phyloP scores from a whole-genome alignment of 1,140 invertebrate genomes.

The Drosophila pectinifera region DNA sequence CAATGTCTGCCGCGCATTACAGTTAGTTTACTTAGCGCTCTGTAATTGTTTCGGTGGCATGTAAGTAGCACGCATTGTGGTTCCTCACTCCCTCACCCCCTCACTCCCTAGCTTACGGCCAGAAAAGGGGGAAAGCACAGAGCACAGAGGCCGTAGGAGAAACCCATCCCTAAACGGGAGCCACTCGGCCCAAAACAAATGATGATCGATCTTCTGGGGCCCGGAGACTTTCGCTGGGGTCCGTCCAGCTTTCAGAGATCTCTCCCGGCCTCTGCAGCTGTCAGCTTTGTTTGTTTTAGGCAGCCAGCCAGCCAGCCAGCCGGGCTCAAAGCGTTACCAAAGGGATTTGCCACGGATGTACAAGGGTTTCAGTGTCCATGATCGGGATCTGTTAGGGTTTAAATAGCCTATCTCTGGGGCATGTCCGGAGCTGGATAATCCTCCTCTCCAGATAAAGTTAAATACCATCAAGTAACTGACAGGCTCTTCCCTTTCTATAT shows the following conservation, averaged over 20 bases:
- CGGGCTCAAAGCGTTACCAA: constrained; percentile 75
- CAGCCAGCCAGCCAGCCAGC: constrained; percentile 49
- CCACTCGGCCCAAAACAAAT: constrained; percentile 74
- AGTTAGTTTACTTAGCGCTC: constrained; percentile 82
- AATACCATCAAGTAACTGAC: too few species aligned
- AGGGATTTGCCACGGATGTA: constrained; percentile 80
- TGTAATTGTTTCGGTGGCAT: constrained; percentile 83
- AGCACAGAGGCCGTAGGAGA: not conserved
- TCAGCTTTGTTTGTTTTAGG: constrained; percentile 81
- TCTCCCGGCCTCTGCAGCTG: constrained; percentile 63
- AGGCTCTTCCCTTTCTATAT: not conserved
- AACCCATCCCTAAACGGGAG: constrained; percentile 70
- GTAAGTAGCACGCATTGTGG: constrained; percentile 81
- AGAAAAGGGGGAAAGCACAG: not conserved
- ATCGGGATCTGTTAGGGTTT: too few species aligned
- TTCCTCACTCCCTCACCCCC: not conserved
- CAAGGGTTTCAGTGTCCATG: too few species aligned
- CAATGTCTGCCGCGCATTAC: constrained; percentile 70
- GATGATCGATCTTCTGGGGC: constrained; percentile 76
- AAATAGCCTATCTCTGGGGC: not conserved
- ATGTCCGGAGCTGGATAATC: not conserved
- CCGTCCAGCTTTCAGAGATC: constrained; percentile 12
- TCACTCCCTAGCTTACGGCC: not conserved
- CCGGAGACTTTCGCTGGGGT: constrained; percentile 64
- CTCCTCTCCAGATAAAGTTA: too few species aligned